Conservation (phyloP, 2,113 vertebrate genomes). For the Plestiodon gilberti region DNA sequence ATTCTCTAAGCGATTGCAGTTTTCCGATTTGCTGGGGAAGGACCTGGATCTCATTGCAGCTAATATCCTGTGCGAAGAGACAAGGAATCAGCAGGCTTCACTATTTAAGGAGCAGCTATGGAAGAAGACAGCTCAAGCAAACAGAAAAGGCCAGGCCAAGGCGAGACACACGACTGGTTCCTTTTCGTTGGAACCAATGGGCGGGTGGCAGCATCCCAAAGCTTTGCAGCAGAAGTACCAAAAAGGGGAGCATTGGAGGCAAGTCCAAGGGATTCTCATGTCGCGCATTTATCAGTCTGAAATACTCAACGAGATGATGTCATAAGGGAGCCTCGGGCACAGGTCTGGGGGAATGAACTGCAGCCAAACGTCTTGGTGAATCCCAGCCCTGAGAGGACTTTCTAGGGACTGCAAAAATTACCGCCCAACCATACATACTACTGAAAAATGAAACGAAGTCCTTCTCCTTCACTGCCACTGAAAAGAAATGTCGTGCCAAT, state of each 20-base stretch:
- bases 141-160: too few relatives aligned
- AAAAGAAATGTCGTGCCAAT: background rate
- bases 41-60: conserved; percentile 97
- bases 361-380: too few relatives aligned
- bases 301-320: background rate
- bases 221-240: background rate
- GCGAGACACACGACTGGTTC: background rate
- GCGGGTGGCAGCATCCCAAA: background rate
- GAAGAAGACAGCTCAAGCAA: background rate
- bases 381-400: too few relatives aligned
- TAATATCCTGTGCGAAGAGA: conserved; percentile 86
- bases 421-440: background rate
- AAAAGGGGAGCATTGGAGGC: background rate
- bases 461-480: background rate
- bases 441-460: background rate
- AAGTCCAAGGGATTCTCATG: background rate
- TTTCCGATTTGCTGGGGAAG: conserved; percentile 95
- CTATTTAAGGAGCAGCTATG: background rate
- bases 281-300: background rate
- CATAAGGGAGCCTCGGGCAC: background rate
- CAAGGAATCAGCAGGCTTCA: conserved; percentile 47
- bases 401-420: background rate
- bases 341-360: too few relatives aligned
- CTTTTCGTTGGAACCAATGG: background rate
- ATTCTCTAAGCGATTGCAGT: conserved; percentile 91